Base-by-base conservation (phyloP, 2,888 invertebrate species). In the Plagodis pulveraria region DNA sequence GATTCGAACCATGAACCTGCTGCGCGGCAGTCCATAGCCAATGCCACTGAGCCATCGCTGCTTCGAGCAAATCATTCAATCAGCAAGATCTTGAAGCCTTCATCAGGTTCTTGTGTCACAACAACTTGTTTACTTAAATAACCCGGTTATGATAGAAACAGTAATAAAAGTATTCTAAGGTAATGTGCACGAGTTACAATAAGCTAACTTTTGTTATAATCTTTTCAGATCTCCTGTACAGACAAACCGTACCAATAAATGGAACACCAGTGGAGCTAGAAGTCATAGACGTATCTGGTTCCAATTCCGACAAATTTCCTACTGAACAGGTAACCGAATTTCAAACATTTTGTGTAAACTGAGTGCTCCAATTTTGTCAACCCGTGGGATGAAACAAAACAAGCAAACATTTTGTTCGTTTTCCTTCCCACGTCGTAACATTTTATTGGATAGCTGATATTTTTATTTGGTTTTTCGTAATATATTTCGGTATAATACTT, bases 231-330 rank as follows among this genome's bases (percentile, higher is more conserved):
- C 93, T 96, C 60, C 91, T 96, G 50, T 96, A 96, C 86, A 94
- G 94, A 78, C 96, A 96, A 84, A 95, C 95, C 12, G 94, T 96
- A 63, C 95, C 95, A 36, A 94, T 96, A 70, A 96, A 96, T 81
- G 95, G 95, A 72, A 94, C 95, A 48, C 94, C 95, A 33, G 90
- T 96, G 65, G 96, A 96, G 81, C 94, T 96, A 63, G 96, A 96
- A 89, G 96, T 96, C 64, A 95, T 96, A 63, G 96, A 96, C 85
- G 96, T 96, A 54, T 96, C 96, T 69, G 95, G 95, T 66, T 94
- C 95, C 70, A 95, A 95, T 80, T 93, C 94, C 65, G 94, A 94
- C 83, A 94, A 94, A 84, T 94, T 94, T 72, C 94, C 94, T 55
- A 82, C 93, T 68, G 94, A 94, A 82, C 94, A 94, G 93, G 94